These are phyloP conservation scores for Tipula confusa DNA, from an alignment of 2,888 invertebrate species.

Conservation along the genomic window DNA sequence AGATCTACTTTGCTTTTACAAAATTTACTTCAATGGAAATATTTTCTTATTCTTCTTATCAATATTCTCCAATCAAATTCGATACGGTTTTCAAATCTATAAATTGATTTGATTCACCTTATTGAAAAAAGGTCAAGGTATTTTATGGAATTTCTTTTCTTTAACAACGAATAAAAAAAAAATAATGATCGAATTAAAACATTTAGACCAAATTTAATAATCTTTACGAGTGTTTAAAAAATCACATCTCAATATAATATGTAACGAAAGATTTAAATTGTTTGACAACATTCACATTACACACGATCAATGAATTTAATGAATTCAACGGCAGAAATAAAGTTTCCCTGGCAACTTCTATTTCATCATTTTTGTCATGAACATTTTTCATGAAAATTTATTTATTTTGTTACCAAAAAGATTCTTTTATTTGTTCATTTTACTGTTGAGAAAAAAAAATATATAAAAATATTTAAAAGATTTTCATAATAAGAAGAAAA, in stretches of 20 bases:
- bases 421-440: slow-evolving; percentile 12
- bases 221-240: background rate
- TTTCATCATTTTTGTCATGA: background rate
- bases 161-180: background rate
- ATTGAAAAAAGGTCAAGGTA: background rate
- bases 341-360: background rate
- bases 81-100: background rate
- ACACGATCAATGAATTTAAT: background rate
- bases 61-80: no score
- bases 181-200: background rate
- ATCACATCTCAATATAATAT: background rate
- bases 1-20: no score
- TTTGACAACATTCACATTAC: background rate
- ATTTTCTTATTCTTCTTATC: no score
- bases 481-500: background rate
- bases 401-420: slow-evolving; percentile 8
- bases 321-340: background rate
- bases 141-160: no score
- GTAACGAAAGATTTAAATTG: background rate
- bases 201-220: background rate
- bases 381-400: background rate
- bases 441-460: background rate
- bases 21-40: no score
- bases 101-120: background rate
- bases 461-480: background rate